Base-by-base conservation (phyloP, 1,140 invertebrate species). In the Branchinecta lynchi region DNA sequence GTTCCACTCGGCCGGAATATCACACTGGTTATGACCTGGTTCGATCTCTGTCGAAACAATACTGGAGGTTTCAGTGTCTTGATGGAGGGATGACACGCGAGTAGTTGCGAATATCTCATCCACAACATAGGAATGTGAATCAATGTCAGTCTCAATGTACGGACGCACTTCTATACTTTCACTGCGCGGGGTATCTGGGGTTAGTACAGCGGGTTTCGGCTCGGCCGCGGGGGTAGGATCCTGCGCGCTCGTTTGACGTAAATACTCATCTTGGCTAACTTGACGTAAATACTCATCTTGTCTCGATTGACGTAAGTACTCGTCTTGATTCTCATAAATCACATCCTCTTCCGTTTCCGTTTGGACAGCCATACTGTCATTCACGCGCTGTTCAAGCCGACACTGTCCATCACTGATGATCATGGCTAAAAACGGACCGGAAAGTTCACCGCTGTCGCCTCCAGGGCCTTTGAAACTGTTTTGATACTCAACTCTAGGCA, bases 401-500 rank as follows among this genome's bases (percentile, higher is more conserved):
- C 51, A 60, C 51, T 60, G 51, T 15, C 51, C 51, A 20, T 60
- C 51, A 60, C 51, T 60, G 17, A 60, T 60, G 12, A 60, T 60
- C 51, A 60, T 60, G 17, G 51, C 51, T 60, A 60, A 60, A 60
- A 60, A 60, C 12, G 51, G 51, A 12, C 51, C 51, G 17, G 51
- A 15, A 15, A 60, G 12, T 60, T 60, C 51, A 60, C 51, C 17
- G 17, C 51, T 15, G 51, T 60, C 17, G 17, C 2, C 17, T 15
- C 17, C 51, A 60, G 51, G 51, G 12, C 17, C 17, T 15, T 60
- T 15, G 17, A 12, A 60, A 60, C 17, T 12, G 12, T 60, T 60
- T 20, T 60, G 51, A 60, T 12, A 15, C 12, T 6, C 17, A 60
- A 20, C 12, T 60, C 17, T 20, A 20, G 17, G 51, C 12, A 20